Percentiles rank a stretch among this genome's conserved stretches.
These are phyloP conservation scores for Pristis pectinata DNA, from an alignment of 2,797 vertebrate species.

Conservation along the genomic window DNA sequence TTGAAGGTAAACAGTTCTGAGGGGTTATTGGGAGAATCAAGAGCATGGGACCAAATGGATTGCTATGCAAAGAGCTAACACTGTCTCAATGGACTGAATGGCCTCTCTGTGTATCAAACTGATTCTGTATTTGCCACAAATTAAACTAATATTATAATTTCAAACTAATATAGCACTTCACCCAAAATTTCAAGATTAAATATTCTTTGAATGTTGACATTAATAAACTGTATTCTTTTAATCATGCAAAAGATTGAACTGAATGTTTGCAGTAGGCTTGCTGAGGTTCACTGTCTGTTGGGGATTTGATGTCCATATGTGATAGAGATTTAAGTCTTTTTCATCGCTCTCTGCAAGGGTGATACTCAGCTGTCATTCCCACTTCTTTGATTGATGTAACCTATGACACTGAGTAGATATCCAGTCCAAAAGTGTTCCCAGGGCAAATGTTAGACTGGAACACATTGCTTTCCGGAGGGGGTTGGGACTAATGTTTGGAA, in stretches of 20 bases:
- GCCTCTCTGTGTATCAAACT: too few relatives aligned
- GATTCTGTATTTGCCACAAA: too few relatives aligned
- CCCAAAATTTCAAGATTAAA: not conserved
- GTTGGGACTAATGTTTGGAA: not conserved
- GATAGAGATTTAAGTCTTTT: conserved; percentile 30
- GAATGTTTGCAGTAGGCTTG: not conserved
- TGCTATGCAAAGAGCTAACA: too few relatives aligned
- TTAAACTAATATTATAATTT: not conserved
- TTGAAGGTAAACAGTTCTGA: too few relatives aligned
- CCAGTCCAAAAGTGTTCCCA: conserved; percentile 29
- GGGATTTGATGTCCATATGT: not conserved
- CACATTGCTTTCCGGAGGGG: not conserved
- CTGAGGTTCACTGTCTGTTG: not conserved
- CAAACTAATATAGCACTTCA: not conserved
- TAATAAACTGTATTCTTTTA: not conserved
- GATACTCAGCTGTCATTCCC: conserved; percentile 33
- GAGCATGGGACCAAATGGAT: too few relatives aligned
- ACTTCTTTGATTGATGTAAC: conserved; percentile 32
- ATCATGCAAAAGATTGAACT: not conserved
- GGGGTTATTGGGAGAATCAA: too few relatives aligned
- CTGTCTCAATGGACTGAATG: too few relatives aligned
- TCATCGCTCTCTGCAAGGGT: conserved; percentile 1
- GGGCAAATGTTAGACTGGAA: conserved; percentile 14
- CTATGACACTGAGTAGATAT: conserved; percentile 34
- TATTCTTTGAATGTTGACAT: not conserved